A percentile compares a stretch with the other conserved stretches of the same genome.
Evolutionary conservation across 2,113 vertebrate species (phyloP).

Genomic region (Eonycteris spelaea): DNA sequence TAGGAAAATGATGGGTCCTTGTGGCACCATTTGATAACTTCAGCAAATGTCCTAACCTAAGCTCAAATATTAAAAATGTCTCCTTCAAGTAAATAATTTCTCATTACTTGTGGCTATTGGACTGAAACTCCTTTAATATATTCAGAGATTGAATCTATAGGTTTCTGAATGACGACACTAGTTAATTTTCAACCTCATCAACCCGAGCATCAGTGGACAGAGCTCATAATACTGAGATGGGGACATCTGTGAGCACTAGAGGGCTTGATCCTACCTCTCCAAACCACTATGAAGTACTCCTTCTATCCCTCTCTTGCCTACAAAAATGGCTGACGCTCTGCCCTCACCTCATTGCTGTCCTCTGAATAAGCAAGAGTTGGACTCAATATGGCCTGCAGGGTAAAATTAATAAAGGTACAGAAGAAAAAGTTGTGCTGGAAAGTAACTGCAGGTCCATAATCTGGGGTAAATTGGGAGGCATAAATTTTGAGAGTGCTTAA

Average conservation of each 20-base stretch:
- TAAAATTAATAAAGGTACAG: background rate
- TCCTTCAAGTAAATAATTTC: background rate
- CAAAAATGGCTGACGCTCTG: background rate
- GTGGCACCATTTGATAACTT: background rate
- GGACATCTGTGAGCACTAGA: background rate
- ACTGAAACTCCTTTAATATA: background rate
- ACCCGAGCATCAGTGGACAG: background rate
- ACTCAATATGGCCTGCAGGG: background rate
- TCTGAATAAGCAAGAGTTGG: background rate
- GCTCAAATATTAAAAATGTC: background rate
- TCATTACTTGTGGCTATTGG: background rate
- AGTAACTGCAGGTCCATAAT: background rate
- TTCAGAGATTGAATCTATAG: background rate
- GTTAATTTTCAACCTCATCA: background rate
- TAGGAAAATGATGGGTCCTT: background rate
- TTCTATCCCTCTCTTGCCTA: background rate
- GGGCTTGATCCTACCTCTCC: background rate
- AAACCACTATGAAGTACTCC: background rate
- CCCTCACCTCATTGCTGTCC: background rate
- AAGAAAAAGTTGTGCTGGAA: background rate
- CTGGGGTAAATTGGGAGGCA: background rate
- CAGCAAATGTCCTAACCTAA: background rate
- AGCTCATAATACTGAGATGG: background rate
- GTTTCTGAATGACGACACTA: background rate
- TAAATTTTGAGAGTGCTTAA: constrained; percentile 19